Percentiles rank a stretch among this genome's conserved stretches.
Conservation (phyloP, 1,140 invertebrate genomes). For the Vollenhovia emeryi region DNA sequence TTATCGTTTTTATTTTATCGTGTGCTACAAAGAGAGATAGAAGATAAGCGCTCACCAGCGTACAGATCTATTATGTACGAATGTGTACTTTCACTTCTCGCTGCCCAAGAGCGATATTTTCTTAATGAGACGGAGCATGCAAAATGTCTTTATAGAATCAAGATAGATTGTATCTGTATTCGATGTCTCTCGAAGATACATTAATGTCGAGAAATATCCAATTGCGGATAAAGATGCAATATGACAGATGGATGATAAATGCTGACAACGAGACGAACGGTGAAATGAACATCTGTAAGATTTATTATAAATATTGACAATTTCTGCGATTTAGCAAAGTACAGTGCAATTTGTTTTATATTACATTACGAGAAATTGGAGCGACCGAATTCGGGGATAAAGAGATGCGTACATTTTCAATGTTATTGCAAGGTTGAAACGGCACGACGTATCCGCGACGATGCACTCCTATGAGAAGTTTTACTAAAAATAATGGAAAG, state of each 20-base stretch:
- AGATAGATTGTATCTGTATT: neutral
- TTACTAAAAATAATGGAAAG: neutral
- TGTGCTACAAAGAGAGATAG: neutral
- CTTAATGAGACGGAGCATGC: neutral
- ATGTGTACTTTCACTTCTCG: constrained; percentile 18
- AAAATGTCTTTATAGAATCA: constrained; percentile 7
- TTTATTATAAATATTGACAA: constrained; percentile 4
- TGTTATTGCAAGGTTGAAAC: neutral
- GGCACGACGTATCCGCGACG: neutral
- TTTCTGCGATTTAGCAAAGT: neutral
- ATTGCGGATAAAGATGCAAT: neutral
- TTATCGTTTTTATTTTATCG: constrained; percentile 9
- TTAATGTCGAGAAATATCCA: neutral
- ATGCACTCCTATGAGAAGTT: neutral
- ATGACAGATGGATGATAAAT: neutral
- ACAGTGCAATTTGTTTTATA: neutral
- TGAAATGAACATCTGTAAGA: neutral
- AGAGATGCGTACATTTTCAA: neutral
- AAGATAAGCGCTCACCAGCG: neutral
- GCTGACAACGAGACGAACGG: neutral
- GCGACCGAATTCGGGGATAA: neutral
- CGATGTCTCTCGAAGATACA: constrained; percentile 7
- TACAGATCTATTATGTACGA: neutral
- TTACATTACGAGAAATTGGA: neutral
- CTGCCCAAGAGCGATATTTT: constrained; percentile 10